Evolutionary conservation across 2,888 invertebrate genomes (phyloP), one percentile per base, ranked within the genome.

Genomic region (Diarsia dahlii): DNA sequence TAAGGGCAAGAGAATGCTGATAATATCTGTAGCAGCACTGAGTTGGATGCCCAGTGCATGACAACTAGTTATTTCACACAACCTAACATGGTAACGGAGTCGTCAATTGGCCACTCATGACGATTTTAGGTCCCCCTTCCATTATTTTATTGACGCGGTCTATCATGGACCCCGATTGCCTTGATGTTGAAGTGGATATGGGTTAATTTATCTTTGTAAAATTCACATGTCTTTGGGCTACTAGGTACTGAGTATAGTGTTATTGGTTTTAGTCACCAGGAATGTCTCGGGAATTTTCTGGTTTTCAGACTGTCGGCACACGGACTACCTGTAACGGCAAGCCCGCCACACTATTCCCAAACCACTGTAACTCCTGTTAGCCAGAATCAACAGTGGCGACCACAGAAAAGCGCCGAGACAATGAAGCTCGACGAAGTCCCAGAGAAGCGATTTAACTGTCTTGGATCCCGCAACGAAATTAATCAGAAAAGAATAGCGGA

Each of bases 141-240:
- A 69, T 69, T 76, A 69, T 54, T 48, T 54, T 48, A 70, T 77
- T 63, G 77, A 34, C 12, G 10, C 48, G 3, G 6, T 50, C 48
- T 71, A 45, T 63, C 45, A 23, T 0, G 9, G 23, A 23, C 52
- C 50, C 76, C 6, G 20, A 28, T 58, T 28, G 18, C 66, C 50
- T 58, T 48, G n/a, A 60, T 13, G 10, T 71, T 60, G 4, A 58
- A 23, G 6, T n/a, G 56, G 48, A 52, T 18, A 15, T 50, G 20
- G 9, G 5, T 45, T 46, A 34, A 34, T 15, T 34, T n/a, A 72
- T 45, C 18, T 28, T 15, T 56, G 39, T 54, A 52, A 52, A 12
- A 45, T n/a, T 39, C 20, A 34, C 20, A n/a, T 6, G 39, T 20
- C 2, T 62, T 5, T 45, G 13, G 20, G 62, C n/a, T n/a, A 6